Conservation (phyloP, 2,113 vertebrate genomes). For the Mesoclemmys tuberculata region DNA sequence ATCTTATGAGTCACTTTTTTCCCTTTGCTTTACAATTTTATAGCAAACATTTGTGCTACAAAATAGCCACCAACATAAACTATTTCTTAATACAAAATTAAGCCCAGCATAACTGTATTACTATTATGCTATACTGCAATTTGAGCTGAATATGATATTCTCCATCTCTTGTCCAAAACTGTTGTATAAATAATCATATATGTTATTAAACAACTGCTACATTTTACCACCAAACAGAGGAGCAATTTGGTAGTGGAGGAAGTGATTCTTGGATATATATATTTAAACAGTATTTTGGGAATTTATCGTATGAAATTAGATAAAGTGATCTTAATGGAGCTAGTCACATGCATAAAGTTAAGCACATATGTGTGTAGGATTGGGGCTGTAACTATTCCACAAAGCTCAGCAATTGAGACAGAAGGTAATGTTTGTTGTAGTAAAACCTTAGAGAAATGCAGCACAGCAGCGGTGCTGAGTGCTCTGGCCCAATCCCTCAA, state of each 20-base stretch:
- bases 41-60: not conserved
- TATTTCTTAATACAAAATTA: conserved; percentile 34
- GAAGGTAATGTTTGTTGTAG: not conserved
- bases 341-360: not conserved
- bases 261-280: not conserved
- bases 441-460: not conserved
- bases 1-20: not conserved
- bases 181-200: conserved; percentile 25
- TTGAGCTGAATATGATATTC: conserved; percentile 23
- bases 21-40: conserved; percentile 21
- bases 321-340: not conserved
- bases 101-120: conserved; percentile 12
- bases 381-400: not conserved
- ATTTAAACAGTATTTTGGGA: not conserved
- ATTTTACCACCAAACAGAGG: not conserved
- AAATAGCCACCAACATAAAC: not conserved
- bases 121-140: not conserved
- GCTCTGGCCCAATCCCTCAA: not conserved
- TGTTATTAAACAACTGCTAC: conserved; percentile 3
- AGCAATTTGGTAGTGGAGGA: not conserved
- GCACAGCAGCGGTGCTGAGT: not conserved
- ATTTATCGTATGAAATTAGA: not conserved
- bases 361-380: not conserved
- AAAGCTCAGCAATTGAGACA: not conserved
- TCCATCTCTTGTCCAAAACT: conserved; percentile 8